A percentile compares a stretch with the other conserved stretches of the same genome.
Evolutionary conservation across 2,113 vertebrate genomes (phyloP).

Genomic region (Lathamus discolor): DNA sequence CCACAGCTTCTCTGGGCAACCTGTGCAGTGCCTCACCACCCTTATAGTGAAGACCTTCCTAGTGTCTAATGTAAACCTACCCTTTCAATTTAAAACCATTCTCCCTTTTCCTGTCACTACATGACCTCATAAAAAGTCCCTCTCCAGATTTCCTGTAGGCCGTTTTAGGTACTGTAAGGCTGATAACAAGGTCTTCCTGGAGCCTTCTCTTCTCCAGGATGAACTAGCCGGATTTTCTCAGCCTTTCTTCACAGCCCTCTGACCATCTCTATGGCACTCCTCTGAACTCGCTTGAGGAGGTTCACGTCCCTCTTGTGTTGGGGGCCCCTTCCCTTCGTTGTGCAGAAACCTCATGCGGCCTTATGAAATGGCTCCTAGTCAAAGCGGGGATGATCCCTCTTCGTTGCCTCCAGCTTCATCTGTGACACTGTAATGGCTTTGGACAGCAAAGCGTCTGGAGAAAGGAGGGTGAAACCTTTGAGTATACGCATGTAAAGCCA

Average conservation of each 20-base stretch:
- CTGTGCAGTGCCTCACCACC: neutral
- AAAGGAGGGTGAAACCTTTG: neutral
- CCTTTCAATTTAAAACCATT: neutral
- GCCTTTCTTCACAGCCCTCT: neutral
- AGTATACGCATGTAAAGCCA: neutral
- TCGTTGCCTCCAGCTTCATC: neutral
- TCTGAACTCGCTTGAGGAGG: neutral
- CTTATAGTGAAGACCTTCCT: neutral
- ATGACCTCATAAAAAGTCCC: neutral
- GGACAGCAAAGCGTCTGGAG: neutral
- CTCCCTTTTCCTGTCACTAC: neutral
- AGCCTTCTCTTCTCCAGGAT: neutral
- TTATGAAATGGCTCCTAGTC: neutral
- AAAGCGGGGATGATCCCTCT: neutral
- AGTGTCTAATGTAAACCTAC: neutral
- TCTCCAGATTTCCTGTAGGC: neutral
- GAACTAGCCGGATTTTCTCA: neutral
- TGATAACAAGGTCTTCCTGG: neutral
- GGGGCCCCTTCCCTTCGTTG: neutral
- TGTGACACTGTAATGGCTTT: neutral
- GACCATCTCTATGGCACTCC: neutral
- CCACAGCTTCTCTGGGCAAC: neutral
- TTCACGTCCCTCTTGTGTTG: neutral
- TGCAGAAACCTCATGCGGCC: neutral
- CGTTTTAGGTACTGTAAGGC: neutral